These are phyloP conservation scores for Chaitophorus viminalis DNA, from an alignment of 2,888 invertebrate genomes.

Conservation along the genomic window DNA sequence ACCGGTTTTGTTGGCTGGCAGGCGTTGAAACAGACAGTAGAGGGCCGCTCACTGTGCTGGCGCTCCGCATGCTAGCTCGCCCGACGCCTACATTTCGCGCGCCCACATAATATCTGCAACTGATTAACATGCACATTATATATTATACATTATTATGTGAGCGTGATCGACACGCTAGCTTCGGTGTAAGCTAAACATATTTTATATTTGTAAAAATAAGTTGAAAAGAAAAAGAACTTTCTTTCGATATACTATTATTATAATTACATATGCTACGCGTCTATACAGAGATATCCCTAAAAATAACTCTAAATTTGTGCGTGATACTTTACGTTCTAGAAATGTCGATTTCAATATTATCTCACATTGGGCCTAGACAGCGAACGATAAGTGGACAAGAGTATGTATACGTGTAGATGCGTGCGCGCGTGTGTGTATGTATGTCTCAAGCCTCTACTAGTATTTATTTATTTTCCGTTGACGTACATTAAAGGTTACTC, in stretches of 20 bases:
- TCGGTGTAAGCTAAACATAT: background rate
- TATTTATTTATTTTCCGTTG: too few relatives aligned
- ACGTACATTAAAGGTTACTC: too few relatives aligned
- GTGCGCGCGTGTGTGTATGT: background rate
- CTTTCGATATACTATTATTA: background rate
- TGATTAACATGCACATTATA: conserved; percentile 47
- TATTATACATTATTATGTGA: background rate
- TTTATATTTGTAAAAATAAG: background rate
- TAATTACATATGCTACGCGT: background rate
- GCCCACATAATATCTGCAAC: conserved; percentile 62
- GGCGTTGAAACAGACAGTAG: conserved; percentile 66
- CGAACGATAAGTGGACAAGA: background rate
- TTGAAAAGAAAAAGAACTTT: background rate
- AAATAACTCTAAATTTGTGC: background rate
- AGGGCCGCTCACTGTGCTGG: conserved; percentile 66
- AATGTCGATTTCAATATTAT: too few relatives aligned
- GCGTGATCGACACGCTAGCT: background rate
- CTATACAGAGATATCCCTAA: too few relatives aligned
- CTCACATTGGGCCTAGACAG: too few relatives aligned
- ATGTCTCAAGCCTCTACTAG: background rate
- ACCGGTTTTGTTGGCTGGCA: conserved; percentile 64
- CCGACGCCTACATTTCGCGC: conserved; percentile 62
- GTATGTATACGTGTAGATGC: too few relatives aligned
- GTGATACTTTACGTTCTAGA: too few relatives aligned
- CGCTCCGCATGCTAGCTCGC: conserved; percentile 60